Percentiles rank a stretch among this genome's conserved stretches.
These are phyloP conservation scores for Chionis minor DNA, from an alignment of 2,113 vertebrate species.

Conservation along the genomic window DNA sequence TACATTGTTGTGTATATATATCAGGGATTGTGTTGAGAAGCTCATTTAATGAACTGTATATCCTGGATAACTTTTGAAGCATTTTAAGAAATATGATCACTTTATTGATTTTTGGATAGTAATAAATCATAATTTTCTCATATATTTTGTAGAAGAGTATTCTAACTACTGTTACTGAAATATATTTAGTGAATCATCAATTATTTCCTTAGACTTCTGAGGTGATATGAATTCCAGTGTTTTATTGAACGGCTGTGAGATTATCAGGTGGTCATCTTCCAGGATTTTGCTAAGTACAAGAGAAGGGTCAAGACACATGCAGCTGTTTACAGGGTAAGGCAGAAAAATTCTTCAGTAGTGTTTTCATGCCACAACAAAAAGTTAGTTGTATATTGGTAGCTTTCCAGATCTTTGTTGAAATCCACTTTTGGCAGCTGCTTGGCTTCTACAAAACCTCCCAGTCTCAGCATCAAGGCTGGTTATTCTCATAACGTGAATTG, in stretches of 20 bases:
- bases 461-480: background rate
- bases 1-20: background rate
- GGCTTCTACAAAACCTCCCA: background rate
- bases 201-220: background rate
- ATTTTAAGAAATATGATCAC: conserved; percentile 1
- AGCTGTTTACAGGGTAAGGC: background rate
- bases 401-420: background rate
- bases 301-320: background rate
- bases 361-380: background rate
- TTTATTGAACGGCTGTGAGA: background rate
- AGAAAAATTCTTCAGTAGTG: background rate
- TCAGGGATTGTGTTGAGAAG: background rate
- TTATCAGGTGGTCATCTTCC: background rate
- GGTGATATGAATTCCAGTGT: background rate
- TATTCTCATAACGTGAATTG: background rate
- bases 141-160: background rate
- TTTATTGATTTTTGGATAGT: background rate
- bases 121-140: background rate
- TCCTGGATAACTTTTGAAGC: background rate
- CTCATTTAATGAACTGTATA: background rate
- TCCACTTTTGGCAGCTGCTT: background rate
- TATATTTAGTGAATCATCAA: background rate
- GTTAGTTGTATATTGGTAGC: background rate
- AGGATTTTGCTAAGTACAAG: background rate
- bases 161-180: background rate